Percentiles rank a stretch among this genome's conserved stretches.
phyloP scores from a whole-genome alignment of 2,888 invertebrate species.

The Endomychus coccineus region DNA sequence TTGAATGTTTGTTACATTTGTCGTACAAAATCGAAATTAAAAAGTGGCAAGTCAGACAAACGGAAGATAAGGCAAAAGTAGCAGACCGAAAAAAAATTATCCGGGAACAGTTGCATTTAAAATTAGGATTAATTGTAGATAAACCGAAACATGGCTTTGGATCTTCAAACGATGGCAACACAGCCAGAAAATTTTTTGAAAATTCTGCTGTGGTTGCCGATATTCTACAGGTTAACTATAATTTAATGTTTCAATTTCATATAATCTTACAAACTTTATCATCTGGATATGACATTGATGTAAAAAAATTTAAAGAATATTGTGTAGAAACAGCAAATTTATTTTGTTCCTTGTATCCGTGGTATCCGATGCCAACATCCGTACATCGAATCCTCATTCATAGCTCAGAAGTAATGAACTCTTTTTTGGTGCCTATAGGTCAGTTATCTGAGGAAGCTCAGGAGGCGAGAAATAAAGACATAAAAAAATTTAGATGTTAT shows the following conservation, averaged over 20 bases:
- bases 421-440: conserved; percentile 7
- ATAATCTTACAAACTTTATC: conserved; percentile 21
- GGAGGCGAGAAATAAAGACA: conserved; percentile 7
- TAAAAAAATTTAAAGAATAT: conserved; percentile 17
- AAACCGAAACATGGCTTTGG: conserved; percentile 25
- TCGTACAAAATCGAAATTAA: conserved; percentile 30
- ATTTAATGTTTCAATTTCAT: conserved; percentile 14
- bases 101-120: conserved; percentile 13
- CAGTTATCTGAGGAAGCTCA: conserved; percentile 8
- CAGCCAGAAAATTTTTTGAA: conserved; percentile 25
- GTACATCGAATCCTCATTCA: conserved; percentile 11
- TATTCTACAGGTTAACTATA: conserved; percentile 20
- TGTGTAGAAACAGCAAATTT: conserved; percentile 19
- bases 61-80: conserved; percentile 7
- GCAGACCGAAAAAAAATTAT: conserved; percentile 9
- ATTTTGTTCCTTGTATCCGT: conserved; percentile 19
- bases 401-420: conserved; percentile 4
- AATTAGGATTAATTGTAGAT: conserved; percentile 23
- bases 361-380: conserved; percentile 21
- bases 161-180: conserved; percentile 28
- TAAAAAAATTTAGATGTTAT: conserved; percentile 7
- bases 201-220: conserved; percentile 18
- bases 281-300: conserved; percentile 19
- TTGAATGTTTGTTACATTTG: conserved; percentile 25
- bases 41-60: conserved; percentile 23